Percentiles rank a stretch among this genome's conserved stretches.
phyloP scores from a whole-genome alignment of 1,140 invertebrate genomes.

The Euschistus heros region DNA sequence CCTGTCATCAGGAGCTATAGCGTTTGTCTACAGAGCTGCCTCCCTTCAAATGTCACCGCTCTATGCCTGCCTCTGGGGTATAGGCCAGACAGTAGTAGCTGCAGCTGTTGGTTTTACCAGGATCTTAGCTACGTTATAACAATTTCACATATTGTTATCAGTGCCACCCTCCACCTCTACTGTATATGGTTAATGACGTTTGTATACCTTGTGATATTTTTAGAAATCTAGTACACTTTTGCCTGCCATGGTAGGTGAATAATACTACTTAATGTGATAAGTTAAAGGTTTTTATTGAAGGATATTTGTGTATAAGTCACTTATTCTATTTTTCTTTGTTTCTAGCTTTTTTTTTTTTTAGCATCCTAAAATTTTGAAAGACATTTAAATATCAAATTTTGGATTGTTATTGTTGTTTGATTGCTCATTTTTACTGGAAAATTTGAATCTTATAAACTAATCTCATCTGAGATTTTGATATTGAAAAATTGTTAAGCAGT shows the following conservation, averaged over 20 bases:
- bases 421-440: no score
- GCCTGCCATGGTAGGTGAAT: background rate
- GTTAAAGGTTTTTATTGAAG: background rate
- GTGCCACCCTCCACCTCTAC: background rate
- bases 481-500: no score
- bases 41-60: conserved; percentile 77
- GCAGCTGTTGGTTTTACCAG: conserved; percentile 83
- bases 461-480: no score
- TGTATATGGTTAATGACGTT: background rate
- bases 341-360: no score
- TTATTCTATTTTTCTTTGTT: background rate
- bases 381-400: no score
- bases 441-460: no score
- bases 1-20: conserved; percentile 83
- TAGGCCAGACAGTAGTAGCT: conserved; percentile 81
- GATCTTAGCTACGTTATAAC: conserved; percentile 81
- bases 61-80: conserved; percentile 85
- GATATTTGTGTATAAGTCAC: background rate
- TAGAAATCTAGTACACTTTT: background rate
- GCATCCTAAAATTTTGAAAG: no score
- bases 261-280: background rate
- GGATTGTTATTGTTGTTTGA: no score
- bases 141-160: background rate
- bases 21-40: conserved; percentile 83
- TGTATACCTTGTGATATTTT: background rate